Evolutionary conservation across 2,113 vertebrate species (phyloP).

Genomic region (Gymnorhina tibicen): DNA sequence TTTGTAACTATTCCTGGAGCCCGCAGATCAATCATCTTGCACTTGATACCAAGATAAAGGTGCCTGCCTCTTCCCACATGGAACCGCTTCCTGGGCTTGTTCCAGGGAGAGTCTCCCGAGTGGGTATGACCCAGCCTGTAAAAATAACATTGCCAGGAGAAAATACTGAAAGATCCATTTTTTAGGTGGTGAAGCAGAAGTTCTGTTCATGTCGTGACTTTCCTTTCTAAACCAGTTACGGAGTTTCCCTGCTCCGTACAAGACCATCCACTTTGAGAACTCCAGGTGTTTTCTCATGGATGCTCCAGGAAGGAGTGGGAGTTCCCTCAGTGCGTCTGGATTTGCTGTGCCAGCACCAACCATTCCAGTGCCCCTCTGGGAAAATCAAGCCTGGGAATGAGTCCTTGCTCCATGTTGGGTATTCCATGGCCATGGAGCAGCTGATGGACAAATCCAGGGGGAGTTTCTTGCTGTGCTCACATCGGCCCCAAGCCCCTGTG

Average conservation of each 20-base stretch:
- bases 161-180: accelerated
- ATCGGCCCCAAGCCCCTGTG: background rate
- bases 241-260: accelerated
- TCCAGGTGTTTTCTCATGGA: background rate
- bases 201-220: accelerated
- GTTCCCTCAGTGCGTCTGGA: background rate
- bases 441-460: background rate
- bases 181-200: background rate
- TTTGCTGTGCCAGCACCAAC: background rate
- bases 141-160: background rate
- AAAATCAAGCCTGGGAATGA: background rate
- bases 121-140: background rate
- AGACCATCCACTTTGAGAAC: background rate
- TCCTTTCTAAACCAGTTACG: background rate
- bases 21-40: conserved; percentile 35
- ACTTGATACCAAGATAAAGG: background rate
- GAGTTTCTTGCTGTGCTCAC: background rate
- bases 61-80: background rate
- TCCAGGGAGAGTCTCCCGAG: background rate
- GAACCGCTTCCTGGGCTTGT: background rate
- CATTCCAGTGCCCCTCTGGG: background rate
- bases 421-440: background rate
- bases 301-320: background rate
- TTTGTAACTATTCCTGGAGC: conserved; percentile 40
- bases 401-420: background rate